Evolutionary conservation across 2,888 invertebrate species (phyloP).

Genomic region (Plusia festucae): DNA sequence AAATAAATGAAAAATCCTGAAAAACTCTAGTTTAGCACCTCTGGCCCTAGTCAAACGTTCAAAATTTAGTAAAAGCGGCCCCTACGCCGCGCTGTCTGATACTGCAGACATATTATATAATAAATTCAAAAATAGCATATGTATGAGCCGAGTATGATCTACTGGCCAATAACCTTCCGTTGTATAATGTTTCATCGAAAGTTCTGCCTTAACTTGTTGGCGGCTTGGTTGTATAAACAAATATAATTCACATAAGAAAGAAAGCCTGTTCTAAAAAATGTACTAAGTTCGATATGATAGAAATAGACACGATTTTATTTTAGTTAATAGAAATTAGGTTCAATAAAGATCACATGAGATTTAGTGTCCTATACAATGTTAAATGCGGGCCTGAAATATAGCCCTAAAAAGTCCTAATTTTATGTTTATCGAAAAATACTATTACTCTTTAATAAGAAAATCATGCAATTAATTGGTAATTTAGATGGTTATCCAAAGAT

Average conservation of each 20-base stretch:
- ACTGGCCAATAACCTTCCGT: constrained; percentile 41
- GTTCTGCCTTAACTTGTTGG: constrained; percentile 41
- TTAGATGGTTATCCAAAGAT: constrained; percentile 11
- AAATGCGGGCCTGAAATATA: neutral
- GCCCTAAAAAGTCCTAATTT: too few species aligned
- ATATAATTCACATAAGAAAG: constrained; percentile 42
- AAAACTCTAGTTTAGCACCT: neutral
- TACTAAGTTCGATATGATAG: neutral
- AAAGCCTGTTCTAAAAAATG: constrained; percentile 20
- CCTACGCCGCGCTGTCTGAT: constrained; percentile 72
- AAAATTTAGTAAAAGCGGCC: constrained; percentile 13
- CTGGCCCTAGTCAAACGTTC: neutral
- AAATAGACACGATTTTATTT: neutral
- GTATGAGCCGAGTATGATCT: constrained; percentile 35
- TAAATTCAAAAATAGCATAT: constrained; percentile 40
- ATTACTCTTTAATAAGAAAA: neutral
- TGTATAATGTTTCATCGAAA: constrained; percentile 56
- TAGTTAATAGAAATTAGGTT: neutral
- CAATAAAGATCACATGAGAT: neutral
- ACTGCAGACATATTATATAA: constrained; percentile 67
- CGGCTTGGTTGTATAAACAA: constrained; percentile 40
- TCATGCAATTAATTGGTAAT: neutral
- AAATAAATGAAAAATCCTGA: neutral
- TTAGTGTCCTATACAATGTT: neutral
- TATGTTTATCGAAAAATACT: too few species aligned